phyloP scores from a whole-genome alignment of 1,140 invertebrate species.

The Drosophila repleta region DNA sequence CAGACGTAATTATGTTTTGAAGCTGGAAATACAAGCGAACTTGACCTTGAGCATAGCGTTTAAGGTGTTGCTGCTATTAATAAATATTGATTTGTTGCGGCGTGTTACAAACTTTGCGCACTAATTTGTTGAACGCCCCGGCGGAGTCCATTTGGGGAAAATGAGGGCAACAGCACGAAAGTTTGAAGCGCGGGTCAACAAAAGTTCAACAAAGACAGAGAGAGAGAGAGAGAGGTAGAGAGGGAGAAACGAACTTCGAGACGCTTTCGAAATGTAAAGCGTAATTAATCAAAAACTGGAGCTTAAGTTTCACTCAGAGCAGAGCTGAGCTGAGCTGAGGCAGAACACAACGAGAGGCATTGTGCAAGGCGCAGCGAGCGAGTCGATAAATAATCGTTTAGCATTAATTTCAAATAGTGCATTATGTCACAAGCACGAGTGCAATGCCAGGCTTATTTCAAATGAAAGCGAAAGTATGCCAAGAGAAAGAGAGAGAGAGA shows the following conservation, averaged over 20 bases:
- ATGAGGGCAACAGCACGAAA: constrained; percentile 30
- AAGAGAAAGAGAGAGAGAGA: constrained; percentile 20
- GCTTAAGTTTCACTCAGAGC: constrained; percentile 54
- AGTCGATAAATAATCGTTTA: constrained; percentile 74
- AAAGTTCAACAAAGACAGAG: neutral
- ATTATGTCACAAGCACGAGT: constrained; percentile 67
- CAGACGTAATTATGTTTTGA: constrained; percentile 51
- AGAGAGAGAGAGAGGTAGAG: constrained; percentile 6
- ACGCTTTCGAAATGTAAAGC: constrained; percentile 52
- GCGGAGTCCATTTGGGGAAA: neutral
- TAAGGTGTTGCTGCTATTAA: constrained; percentile 18
- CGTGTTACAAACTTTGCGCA: constrained; percentile 22
- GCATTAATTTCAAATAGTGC: constrained; percentile 68
- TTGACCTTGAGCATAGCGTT: constrained; percentile 44
- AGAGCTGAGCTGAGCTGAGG: constrained; percentile 39
- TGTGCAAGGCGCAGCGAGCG: neutral
- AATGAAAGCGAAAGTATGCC: constrained; percentile 76
- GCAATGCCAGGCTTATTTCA: constrained; percentile 40
- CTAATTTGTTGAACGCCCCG: constrained; percentile 12
- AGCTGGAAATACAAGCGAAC: constrained; percentile 20
- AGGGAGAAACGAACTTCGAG: neutral
- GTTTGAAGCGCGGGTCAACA: constrained; percentile 5
- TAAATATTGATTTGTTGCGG: constrained; percentile 35
- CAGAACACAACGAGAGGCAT: constrained; percentile 20
- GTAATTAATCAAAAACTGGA: constrained; percentile 76